Evolutionary conservation across 2,888 invertebrate genomes (phyloP).

Genomic region (Pyrrhia umbra): DNA sequence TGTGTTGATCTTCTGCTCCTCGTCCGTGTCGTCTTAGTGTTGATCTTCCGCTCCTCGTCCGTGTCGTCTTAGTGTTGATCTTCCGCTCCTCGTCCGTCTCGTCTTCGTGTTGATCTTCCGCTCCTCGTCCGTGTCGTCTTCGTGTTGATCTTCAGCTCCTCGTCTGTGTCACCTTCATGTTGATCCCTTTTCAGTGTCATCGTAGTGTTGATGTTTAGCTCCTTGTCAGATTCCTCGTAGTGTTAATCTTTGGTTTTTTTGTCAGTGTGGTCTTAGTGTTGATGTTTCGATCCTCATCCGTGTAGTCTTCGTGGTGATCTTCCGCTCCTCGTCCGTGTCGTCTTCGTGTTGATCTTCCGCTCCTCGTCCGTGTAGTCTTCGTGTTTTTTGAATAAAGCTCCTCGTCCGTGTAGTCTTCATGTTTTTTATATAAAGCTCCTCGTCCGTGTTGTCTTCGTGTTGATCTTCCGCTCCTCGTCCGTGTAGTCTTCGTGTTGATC

Average conservation of each 20-base stretch:
- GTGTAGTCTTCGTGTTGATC: too few relatives aligned
- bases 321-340: slow-evolving; percentile 2
- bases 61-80: slow-evolving; percentile 1
- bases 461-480: slow-evolving; percentile 18
- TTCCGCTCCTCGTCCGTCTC: slow-evolving; percentile 9
- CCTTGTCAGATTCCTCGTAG: slow-evolving; percentile 4
- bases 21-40: slow-evolving; percentile 9
- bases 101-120: too few relatives aligned
- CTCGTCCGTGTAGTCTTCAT: slow-evolving; percentile 15
- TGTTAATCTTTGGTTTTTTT: neutral
- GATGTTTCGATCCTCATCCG: slow-evolving; percentile 10
- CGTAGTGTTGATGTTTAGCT: slow-evolving; percentile 33
- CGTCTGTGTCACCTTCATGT: too few relatives aligned
- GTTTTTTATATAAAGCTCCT: slow-evolving; percentile 3
- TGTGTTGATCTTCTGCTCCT: slow-evolving; percentile 3
- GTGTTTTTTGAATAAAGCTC: slow-evolving; percentile 12
- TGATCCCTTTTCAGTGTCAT: slow-evolving; percentile 28
- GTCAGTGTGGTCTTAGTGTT: neutral
- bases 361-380: slow-evolving; percentile 35
- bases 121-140: slow-evolving; percentile 20
- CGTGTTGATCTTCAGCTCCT: slow-evolving; percentile 1
- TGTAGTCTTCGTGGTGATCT: slow-evolving; percentile 12
- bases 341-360: slow-evolving; percentile 3
- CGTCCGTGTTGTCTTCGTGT: slow-evolving; percentile 31
- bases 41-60: slow-evolving; percentile 1